Conservation (phyloP, 2,113 vertebrate genomes). For the Rafetus swinhoei region DNA sequence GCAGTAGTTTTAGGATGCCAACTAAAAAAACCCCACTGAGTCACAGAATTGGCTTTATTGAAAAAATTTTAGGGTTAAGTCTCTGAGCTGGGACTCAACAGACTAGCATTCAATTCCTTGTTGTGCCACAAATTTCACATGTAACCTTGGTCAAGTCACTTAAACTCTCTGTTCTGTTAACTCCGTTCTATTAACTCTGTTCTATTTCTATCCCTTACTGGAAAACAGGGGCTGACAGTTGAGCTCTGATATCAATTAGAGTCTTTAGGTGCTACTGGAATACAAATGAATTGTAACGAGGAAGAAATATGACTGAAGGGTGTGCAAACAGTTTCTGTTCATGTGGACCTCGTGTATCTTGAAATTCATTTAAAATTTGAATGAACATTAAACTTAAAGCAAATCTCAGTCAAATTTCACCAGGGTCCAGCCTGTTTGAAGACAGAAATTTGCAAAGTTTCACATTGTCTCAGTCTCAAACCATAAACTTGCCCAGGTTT, state of each 20-base stretch:
- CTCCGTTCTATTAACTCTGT: too few species aligned
- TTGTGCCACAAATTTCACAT: background rate
- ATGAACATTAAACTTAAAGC: accelerated
- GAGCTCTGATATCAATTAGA: background rate
- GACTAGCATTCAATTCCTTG: background rate
- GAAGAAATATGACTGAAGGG: background rate
- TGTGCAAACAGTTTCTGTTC: background rate
- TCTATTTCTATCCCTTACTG: background rate
- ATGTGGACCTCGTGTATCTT: background rate
- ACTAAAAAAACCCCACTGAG: background rate
- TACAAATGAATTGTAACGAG: background rate
- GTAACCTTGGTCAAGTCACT: background rate
- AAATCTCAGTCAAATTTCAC: background rate
- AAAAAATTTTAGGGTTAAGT: background rate
- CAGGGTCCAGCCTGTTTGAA: background rate
- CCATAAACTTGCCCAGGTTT: background rate
- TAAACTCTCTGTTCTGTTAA: background rate
- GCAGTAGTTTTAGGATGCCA: background rate
- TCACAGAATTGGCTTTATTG: background rate
- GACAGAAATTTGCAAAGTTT: background rate
- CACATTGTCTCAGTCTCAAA: background rate
- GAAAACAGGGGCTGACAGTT: background rate
- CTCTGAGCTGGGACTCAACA: background rate
- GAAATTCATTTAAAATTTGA: background rate
- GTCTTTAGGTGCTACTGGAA: background rate